Evolutionary conservation across 2,797 vertebrate genomes (phyloP).

Genomic region (Champsocephalus gunnari): DNA sequence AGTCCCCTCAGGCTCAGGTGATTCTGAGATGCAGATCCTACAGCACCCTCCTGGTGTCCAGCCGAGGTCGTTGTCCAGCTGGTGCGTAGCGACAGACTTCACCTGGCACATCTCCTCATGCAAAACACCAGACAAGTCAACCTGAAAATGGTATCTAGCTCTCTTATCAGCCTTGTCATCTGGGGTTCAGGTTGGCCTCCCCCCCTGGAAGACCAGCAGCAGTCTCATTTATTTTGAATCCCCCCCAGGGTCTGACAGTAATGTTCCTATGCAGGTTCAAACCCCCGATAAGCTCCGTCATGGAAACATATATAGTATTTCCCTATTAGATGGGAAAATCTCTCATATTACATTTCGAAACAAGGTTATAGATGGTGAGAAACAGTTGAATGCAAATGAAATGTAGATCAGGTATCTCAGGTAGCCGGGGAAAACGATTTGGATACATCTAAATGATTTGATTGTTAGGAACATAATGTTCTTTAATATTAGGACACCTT

Average conservation of each 20-base stretch:
- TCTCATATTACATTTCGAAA: background rate
- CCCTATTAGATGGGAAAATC: slow-evolving; percentile 17
- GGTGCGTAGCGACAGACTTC: slow-evolving; percentile 32
- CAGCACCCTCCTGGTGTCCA: slow-evolving; percentile 35
- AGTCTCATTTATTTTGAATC: slow-evolving; percentile 19
- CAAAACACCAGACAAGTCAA: slow-evolving; percentile 29
- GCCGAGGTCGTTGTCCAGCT: slow-evolving; percentile 58
- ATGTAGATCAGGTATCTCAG: slow-evolving; percentile 14
- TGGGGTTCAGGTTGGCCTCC: slow-evolving; percentile 26
- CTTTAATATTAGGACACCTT: slow-evolving; percentile 21
- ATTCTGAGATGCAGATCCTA: slow-evolving; percentile 31
- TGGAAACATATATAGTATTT: slow-evolving; percentile 1
- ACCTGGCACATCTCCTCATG: slow-evolving; percentile 25
- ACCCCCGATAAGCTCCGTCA: slow-evolving; percentile 21
- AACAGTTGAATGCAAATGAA: slow-evolving; percentile 34
- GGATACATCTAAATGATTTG: slow-evolving; percentile 24
- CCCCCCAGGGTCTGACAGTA: background rate
- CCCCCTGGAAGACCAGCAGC: slow-evolving; percentile 18
- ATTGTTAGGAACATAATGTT: slow-evolving; percentile 36
- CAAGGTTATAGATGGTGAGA: background rate
- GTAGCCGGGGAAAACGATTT: background rate
- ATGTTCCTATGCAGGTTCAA: slow-evolving; percentile 32
- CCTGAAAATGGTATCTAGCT: slow-evolving; percentile 53
- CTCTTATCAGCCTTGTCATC: slow-evolving; percentile 41
- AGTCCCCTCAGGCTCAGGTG: slow-evolving; percentile 29